Percentiles rank a stretch among this genome's conserved stretches.
Evolutionary conservation across 1,140 invertebrate genomes (phyloP).

Genomic region (Calosoma granatense): DNA sequence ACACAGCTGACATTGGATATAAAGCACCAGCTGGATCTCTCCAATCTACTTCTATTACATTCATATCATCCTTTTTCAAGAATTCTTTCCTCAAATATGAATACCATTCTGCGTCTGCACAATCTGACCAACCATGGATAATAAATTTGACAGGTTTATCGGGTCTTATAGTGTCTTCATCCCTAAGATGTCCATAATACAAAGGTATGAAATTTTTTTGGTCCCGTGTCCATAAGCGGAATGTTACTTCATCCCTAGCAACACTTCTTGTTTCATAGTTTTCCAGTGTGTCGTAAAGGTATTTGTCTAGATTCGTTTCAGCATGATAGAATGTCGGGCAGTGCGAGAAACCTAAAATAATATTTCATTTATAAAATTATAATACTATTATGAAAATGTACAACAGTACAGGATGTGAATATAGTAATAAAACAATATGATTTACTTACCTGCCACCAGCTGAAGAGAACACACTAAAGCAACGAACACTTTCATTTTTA

Average conservation of each 20-base stretch:
- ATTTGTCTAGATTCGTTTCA: not conserved
- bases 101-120: slow-evolving; percentile 29
- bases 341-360: not conserved
- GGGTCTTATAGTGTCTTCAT: not conserved
- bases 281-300: not conserved
- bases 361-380: not conserved
- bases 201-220: not conserved
- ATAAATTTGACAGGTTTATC: slow-evolving; percentile 35
- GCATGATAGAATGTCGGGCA: not conserved
- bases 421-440: slow-evolving; percentile 11
- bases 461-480: too few species aligned
- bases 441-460: slow-evolving; percentile 38
- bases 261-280: slow-evolving; percentile 6
- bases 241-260: not conserved
- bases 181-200: not conserved
- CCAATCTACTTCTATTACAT: slow-evolving; percentile 58
- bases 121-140: slow-evolving; percentile 44
- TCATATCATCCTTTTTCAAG: slow-evolving; percentile 41
- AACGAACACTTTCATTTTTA: too few species aligned
- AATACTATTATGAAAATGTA: slow-evolving; percentile 6
- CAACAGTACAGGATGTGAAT: too few species aligned
- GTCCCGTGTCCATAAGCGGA: not conserved
- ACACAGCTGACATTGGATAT: slow-evolving; percentile 23
- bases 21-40: slow-evolving; percentile 39
- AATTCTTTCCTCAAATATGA: slow-evolving; percentile 40